phyloP scores from a whole-genome alignment of 35 echinoderm and acorn worm species.

The Holothuria glaberrima region DNA sequence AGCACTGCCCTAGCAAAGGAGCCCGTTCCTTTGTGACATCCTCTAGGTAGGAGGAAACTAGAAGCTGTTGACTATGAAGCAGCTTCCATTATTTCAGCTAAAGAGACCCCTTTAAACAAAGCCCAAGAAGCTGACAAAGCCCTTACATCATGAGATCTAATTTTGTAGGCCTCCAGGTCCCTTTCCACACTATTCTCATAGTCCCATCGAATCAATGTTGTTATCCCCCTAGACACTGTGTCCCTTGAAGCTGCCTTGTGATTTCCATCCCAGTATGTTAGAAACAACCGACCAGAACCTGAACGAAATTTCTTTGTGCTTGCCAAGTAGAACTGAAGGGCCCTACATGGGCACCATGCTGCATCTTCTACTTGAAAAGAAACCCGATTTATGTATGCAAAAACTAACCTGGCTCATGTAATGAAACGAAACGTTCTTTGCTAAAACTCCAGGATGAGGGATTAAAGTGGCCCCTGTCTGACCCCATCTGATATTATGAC shows the following conservation, averaged over 20 bases:
- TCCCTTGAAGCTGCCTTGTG: not conserved
- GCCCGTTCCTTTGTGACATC: not conserved
- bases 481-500: not conserved
- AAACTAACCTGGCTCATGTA: not conserved
- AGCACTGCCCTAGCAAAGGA: not conserved
- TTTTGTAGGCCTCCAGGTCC: not conserved
- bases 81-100: too few species aligned
- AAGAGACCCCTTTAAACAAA: too few species aligned
- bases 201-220: not conserved
- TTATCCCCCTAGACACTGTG: not conserved
- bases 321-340: slow-evolving; percentile 5
- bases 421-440: not conserved
- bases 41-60: not conserved
- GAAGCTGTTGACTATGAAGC: not conserved
- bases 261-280: not conserved
- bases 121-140: too few species aligned
- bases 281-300: not conserved
- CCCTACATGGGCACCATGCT: not conserved
- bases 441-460: not conserved
- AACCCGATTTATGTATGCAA: not conserved
- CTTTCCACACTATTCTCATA: not conserved
- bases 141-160: slow-evolving; percentile 4
- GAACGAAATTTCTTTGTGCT: not conserved
- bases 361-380: too few species aligned
- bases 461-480: not conserved